Base-by-base conservation (phyloP, 2,113 vertebrate species). In the Chionomys nivalis region DNA sequence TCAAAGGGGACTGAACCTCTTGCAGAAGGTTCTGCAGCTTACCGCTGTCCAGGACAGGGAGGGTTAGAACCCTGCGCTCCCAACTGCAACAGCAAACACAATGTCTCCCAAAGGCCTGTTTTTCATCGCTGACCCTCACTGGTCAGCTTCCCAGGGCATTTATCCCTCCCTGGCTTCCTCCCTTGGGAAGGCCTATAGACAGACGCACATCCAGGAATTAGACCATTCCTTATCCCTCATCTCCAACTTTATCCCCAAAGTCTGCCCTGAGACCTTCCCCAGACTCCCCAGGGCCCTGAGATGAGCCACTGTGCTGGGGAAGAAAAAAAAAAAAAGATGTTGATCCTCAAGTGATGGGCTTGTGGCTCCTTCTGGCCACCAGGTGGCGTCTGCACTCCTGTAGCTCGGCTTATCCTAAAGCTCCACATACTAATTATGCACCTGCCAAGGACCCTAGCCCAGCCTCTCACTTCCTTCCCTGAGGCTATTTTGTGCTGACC, bases 361-460 rank as follows among this genome's bases (percentile, higher is more conserved):
- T 93, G 39, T 94, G 94, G 16, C 44, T 73, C 42, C 4, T 44
- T 90, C 23, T 90, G 61, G 42, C 95, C 97, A 92, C 95, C 95
- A 97, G 97, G 94, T 96, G 97, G 97, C 92, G 14, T 2, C 23
- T 2, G 21, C n/a, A 78, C 65, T 42, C 90, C 55, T 73, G 63
- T 19, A 14, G 33, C 8, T 4, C 26, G 0, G 61, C 28, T 90
- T 55, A 55, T 33, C 47, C 73, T 1, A 28, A 79, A 96, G 65
- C 87, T 85, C 76, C 33, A 31, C 81, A 61, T 68, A 61, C 95
- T 94, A 97, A 97, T 98, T 95, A 96, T 75, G 93, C 81, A 96
- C 96, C 96, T 97, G 91, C 78, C 8, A 6, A 61, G 21, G 76
- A 96, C 90, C 89, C 75, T 39, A n/a, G 75, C 63, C 88, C 73